Evolutionary conservation across 2,888 invertebrate genomes (phyloP), one percentile per base, ranked within the genome.

Genomic region (Eupithecia pulchellata): DNA sequence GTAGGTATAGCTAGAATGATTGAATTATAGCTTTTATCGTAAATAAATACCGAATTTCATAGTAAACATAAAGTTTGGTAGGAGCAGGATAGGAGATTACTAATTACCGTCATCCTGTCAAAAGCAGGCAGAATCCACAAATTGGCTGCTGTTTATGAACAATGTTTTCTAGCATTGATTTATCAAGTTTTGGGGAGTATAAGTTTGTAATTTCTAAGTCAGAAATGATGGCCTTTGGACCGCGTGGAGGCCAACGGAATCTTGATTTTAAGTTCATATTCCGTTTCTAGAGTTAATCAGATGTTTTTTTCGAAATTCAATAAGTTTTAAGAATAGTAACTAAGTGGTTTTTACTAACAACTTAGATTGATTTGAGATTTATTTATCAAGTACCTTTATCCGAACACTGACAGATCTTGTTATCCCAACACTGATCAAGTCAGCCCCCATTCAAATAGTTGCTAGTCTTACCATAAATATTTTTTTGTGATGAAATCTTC

Each of bases 91-190:
- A 73, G 69, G 68, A 74, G 75, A 78, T 78, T 78, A 78, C 75
- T 78, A 75, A 78, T 76, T 76, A 76, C 64, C 74, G 60, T 64
- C 65, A 71, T 69, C 55, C 75, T 76, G 77, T 76, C 77, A 74
- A 70, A 70, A 69, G 62, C 77, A 78, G 75, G 74, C 66, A 62
- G 65, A 73, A 74, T 69, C 72, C 63, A 68, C 71, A 74, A 75
- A 76, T 76, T 77, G 70, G 73, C 68, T 72, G 67, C 65, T 67
- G 66, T 73, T n/a, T 72, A 55, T 66, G 68, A 67, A 71, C 70
- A 74, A 73, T 77, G 69, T 74, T 72, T 71, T 64, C 32, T 62
- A 64, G n/a, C 32, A 39, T 55, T 25, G 9, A 52, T 62, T 57
- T 32, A 62, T 52, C 29, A 36, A 27, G 66, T 47, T 66, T 66